Percentiles rank a stretch among this genome's conserved stretches.
phyloP scores from a whole-genome alignment of 2,888 invertebrate genomes.

The Synanthedon tipuliformis region DNA sequence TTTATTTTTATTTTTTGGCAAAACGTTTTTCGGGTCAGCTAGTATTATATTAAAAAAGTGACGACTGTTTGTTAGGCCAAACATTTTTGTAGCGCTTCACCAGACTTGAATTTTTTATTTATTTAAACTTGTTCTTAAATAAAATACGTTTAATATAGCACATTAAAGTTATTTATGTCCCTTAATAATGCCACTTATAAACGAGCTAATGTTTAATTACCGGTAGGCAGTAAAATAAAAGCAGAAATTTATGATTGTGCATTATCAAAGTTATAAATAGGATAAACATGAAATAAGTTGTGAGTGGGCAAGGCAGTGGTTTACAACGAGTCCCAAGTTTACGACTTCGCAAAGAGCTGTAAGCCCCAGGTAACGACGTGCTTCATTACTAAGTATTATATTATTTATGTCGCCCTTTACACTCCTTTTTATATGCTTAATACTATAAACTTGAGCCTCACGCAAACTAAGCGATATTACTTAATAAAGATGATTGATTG shows the following conservation, averaged over 20 bases:
- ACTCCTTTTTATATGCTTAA: constrained; percentile 24
- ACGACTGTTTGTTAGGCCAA: too few species aligned
- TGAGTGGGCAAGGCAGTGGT: constrained; percentile 13
- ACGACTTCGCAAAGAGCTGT: constrained; percentile 34
- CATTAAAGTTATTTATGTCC: too few species aligned
- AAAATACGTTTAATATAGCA: too few species aligned
- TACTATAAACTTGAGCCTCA: constrained; percentile 23
- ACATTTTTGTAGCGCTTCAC: too few species aligned
- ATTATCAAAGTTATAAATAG: constrained; percentile 9
- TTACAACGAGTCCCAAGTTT: constrained; percentile 31
- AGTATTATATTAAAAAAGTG: too few species aligned
- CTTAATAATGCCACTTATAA: background rate
- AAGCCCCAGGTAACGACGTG: constrained; percentile 40
- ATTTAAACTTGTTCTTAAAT: too few species aligned
- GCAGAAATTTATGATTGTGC: constrained; percentile 12
- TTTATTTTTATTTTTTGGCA: too few species aligned
- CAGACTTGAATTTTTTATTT: too few species aligned
- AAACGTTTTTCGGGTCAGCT: too few species aligned
- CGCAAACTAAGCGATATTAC: constrained; percentile 8
- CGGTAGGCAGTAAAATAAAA: background rate
- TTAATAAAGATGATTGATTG: background rate
- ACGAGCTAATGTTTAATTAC: background rate
- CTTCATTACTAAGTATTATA: constrained; percentile 45
- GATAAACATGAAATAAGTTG: constrained; percentile 10
- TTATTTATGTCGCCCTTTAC: constrained; percentile 37